Evolutionary conservation across 2,113 vertebrate genomes (phyloP), one percentile per base, ranked within the genome.

Genomic region (Jacana jacana): DNA sequence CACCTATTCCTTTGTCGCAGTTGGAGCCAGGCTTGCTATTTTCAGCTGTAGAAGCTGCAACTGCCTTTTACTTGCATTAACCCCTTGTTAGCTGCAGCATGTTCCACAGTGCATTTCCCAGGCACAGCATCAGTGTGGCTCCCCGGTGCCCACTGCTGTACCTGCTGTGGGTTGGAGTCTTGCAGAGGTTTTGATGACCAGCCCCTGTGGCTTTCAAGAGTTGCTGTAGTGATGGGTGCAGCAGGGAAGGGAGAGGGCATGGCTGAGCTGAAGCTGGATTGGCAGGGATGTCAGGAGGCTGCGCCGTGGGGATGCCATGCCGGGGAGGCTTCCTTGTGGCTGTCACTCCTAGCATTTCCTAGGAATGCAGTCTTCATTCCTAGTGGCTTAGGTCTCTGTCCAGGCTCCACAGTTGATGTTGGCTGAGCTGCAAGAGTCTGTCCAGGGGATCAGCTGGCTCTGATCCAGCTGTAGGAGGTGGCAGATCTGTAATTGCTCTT

Each of bases 401-500:
- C 72, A 86, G 93, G 91, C 94, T 92, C 48, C 14, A 19, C 89
- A 91, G 93, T 91, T 95, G 90, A 46, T 84, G 60, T 42, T 95
- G 95, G 94, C 91, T 4, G 1, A 80, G 81, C 70, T 94, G 54
- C 1, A 1, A 55, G 69, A 68, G 88, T 79, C 82, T 92, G 61
- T 91, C 75, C 37, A 13, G 4, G 4, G 3, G 28, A 55, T 70
- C 25, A 19, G 52, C 94, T 89, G 91, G 81, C 93, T 96, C 33
- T 2, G 17, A 40, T 73, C 71, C 84, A 88, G 91, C 66, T 84
- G 52, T 40, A 48, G 44, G 52, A 82, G 81, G 73, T 8, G 10
- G 78, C 93, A 61, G 86, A 81, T 15, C 92, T 96, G 86, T 97
- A 94, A 97, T 81, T 94, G 86, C 69, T 82, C 2, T 0, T 90